Evolutionary conservation across 2,888 invertebrate species (phyloP), one percentile per base, ranked within the genome.

Genomic region (Meloe dianella): DNA sequence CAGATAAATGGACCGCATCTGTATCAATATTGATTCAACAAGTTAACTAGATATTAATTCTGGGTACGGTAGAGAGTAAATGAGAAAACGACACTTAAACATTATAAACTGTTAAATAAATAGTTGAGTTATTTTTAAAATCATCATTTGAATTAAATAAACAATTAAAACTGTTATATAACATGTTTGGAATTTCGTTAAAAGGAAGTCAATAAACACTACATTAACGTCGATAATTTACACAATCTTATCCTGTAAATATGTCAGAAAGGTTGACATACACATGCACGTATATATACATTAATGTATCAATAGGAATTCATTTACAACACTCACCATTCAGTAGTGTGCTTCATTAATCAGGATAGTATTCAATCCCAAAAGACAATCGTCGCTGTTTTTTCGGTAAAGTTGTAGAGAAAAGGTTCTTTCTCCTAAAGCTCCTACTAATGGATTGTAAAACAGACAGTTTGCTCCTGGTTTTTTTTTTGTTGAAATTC

Each of bases 11-110:
- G 58, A 68, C 64, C 60, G 41, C 65, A 63, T 67, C 64, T 67
- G 61, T 65, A 67, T 71, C 67, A 71, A 69, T 72, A 71, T 72
- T 71, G 69, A 70, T 66, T 71, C 71, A 69, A 69, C 66, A 70
- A 67, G 70, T 72, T 70, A 69, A 54, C 67, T 54, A 59, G 54
- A 27, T 62, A 58, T 65, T 60, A 62, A 64, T 51, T 65, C 35
- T 54, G 54, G 22, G 10, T 24, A 24, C 24, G 12, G 27, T 12
- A 14, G 14, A 12, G n/a, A 14, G 7, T 2, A 54, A 27, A 24
- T 9, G 20, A 41, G 12, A 12, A 12, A 35, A 35, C 35, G 7
- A 35, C 35, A 6, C 7, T 32, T 32, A 32, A 47, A 47, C 8
- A 10, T 47, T 47, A 8, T 20, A 7, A 20, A 47, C 9, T 20